Evolutionary conservation across 1,140 invertebrate genomes (phyloP).

Genomic region (Daktulosphaira vitifoliae): DNA sequence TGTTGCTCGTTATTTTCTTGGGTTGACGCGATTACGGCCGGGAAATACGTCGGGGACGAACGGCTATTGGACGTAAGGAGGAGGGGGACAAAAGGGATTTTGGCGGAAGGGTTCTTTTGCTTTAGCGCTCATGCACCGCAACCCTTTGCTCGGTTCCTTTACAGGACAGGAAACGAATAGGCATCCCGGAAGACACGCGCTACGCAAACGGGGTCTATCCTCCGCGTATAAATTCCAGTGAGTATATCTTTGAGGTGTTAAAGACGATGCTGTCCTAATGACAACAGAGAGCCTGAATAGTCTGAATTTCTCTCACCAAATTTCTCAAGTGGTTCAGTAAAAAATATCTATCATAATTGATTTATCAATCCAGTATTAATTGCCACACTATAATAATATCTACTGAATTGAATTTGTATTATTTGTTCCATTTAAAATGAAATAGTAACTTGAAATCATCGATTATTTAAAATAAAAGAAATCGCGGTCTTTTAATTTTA

Average conservation of each 20-base stretch:
- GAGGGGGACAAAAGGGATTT: not conserved
- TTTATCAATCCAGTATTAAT: no score
- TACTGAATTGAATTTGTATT: no score
- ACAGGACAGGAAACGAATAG: constrained; percentile 2
- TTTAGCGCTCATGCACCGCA: not conserved
- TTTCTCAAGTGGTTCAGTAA: no score
- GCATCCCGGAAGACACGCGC: constrained; percentile 12
- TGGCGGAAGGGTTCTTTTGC: not conserved
- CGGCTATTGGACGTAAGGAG: not conserved
- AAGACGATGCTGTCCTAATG: no score
- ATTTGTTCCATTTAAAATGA: no score
- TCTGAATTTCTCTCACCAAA: no score
- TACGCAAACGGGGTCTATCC: not conserved
- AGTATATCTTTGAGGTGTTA: not conserved
- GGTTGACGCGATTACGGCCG: constrained; percentile 30
- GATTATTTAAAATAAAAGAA: no score
- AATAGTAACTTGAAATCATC: no score
- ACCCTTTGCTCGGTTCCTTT: not conserved
- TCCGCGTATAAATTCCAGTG: not conserved
- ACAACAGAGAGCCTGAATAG: no score
- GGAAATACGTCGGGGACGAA: not conserved
- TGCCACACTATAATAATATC: no score
- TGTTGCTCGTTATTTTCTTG: constrained; percentile 33
- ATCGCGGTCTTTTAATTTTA: no score
- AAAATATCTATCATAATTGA: no score